These are phyloP conservation scores for Lycodopsis pacificus DNA, from an alignment of 2,797 vertebrate species.

Conservation along the genomic window DNA sequence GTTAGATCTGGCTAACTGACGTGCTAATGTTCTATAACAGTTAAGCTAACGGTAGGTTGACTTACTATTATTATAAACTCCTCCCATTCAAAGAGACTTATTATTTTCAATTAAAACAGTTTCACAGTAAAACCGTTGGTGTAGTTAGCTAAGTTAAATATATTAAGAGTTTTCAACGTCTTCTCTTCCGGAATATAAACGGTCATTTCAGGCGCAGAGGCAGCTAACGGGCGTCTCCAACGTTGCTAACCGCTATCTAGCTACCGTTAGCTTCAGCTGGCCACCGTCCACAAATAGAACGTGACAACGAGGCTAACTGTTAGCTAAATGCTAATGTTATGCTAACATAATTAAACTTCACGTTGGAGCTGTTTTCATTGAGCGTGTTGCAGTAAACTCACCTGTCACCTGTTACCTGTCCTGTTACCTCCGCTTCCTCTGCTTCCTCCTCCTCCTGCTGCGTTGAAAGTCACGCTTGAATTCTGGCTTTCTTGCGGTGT, in stretches of 20 bases:
- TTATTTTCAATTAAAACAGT: no score
- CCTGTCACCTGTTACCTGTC: constrained; percentile 28
- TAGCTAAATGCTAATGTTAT: background rate
- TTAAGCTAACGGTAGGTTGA: no score
- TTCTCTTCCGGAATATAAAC: background rate
- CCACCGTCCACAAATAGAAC: constrained; percentile 2
- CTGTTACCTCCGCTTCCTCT: background rate
- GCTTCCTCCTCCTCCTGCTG: background rate
- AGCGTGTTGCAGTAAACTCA: no score
- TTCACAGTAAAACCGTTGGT: no score
- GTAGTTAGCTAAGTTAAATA: no score
- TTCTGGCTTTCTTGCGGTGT: background rate
- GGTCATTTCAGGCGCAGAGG: background rate
- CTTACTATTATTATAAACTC: no score
- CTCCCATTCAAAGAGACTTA: no score
- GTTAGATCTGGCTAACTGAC: no score
- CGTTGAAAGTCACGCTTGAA: background rate
- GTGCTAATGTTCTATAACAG: no score
- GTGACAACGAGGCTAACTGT: background rate
- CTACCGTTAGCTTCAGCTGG: background rate
- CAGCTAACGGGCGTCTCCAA: background rate
- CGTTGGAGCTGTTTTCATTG: no score
- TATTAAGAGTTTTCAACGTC: no score
- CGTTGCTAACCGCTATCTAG: background rate
- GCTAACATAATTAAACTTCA: rapidly evolving